These are phyloP conservation scores for Aphodius sticticus DNA, from an alignment of 2,888 invertebrate species.

Conservation along the genomic window DNA sequence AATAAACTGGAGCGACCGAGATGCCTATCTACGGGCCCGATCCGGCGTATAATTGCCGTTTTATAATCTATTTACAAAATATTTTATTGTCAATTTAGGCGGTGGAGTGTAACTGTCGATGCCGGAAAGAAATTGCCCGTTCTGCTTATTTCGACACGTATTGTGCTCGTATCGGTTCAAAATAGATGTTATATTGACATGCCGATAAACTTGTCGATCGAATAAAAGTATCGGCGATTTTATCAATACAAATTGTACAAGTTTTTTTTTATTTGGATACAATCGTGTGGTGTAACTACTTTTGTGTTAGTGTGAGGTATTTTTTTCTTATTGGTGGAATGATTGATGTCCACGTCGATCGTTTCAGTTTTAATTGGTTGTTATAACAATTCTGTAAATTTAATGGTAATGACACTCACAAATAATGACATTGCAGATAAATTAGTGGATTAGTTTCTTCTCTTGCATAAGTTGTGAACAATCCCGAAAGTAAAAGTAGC, in stretches of 20 bases:
- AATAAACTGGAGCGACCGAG: not conserved
- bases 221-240: not conserved
- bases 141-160: not conserved
- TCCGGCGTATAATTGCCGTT: not conserved
- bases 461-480: too few relatives aligned
- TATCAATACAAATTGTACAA: not conserved
- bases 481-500: too few relatives aligned
- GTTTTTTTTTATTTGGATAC: not conserved
- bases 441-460: too few relatives aligned
- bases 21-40: not conserved
- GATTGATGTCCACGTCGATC: not conserved
- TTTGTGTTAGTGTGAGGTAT: not conserved
- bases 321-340: not conserved
- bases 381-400: not conserved
- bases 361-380: not conserved
- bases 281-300: not conserved
- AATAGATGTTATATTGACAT: conserved; percentile 4
- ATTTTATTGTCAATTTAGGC: not conserved
- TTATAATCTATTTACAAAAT: not conserved
- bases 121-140: not conserved
- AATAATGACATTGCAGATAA: too few relatives aligned
- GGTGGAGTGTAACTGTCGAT: not conserved
- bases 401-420: not conserved
- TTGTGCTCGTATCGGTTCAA: not conserved
- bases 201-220: not conserved